phyloP scores from a whole-genome alignment of 2,113 vertebrate species.

The Scalopus aquaticus region DNA sequence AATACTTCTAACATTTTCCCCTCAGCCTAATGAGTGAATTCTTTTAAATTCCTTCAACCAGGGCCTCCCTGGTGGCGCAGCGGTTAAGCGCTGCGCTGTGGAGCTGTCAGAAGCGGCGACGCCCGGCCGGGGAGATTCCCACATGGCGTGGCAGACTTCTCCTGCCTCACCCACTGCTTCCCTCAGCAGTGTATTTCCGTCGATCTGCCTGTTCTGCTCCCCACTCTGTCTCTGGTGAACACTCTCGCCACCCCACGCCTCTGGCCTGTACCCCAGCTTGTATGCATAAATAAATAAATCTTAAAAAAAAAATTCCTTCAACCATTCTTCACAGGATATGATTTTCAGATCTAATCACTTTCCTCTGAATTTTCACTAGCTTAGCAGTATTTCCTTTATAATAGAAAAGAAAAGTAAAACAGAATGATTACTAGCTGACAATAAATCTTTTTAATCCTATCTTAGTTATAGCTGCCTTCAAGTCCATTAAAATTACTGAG shows the following conservation, averaged over 20 bases:
- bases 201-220: too few species aligned
- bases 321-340: neutral
- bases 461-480: neutral
- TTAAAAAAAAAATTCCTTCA: slow-evolving; percentile 12
- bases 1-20: neutral
- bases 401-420: neutral
- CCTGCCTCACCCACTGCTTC: too few species aligned
- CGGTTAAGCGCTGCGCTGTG: too few species aligned
- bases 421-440: neutral
- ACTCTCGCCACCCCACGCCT: too few species aligned
- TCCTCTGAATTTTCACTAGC: neutral
- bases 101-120: too few species aligned
- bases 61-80: too few species aligned
- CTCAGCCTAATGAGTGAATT: neutral
- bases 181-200: too few species aligned
- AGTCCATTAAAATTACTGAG: neutral
- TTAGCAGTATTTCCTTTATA: neutral
- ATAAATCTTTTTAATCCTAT: neutral
- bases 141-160: too few species aligned
- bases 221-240: too few species aligned
- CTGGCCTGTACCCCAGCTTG: too few species aligned
- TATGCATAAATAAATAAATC: too few species aligned
- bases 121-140: too few species aligned
- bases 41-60: slow-evolving; percentile 1
- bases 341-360: neutral